Conservation (phyloP, 2,797 vertebrate species). For the Gila robusta region DNA sequence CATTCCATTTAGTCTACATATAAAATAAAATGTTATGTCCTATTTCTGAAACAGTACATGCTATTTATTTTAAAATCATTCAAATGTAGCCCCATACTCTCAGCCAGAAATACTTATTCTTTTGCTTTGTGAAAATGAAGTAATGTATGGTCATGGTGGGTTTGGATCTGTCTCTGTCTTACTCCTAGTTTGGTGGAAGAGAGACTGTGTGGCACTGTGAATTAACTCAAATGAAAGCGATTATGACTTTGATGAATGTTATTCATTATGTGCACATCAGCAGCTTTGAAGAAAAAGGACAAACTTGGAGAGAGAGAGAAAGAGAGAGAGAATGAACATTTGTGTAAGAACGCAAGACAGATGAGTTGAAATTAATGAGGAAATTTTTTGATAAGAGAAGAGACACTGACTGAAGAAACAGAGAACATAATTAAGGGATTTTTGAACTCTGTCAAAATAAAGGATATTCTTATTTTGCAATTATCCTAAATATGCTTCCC, state of each 20-base stretch:
- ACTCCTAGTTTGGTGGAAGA: constrained; percentile 58
- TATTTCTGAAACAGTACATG: neutral
- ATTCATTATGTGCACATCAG: constrained; percentile 76
- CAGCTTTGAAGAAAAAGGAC: constrained; percentile 64
- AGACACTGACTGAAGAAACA: constrained; percentile 45
- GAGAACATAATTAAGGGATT: constrained; percentile 23
- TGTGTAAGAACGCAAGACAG: constrained; percentile 30
- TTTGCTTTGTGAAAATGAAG: neutral
- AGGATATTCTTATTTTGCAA: neutral
- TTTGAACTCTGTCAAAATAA: constrained; percentile 24
- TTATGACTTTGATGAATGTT: constrained; percentile 81
- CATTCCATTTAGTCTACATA: neutral
- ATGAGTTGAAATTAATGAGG: constrained; percentile 22
- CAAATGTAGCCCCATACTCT: neutral
- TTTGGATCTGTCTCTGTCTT: constrained; percentile 39
- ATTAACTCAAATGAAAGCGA: constrained; percentile 76
- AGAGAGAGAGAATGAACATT: constrained; percentile 37
- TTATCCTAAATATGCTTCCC: neutral
- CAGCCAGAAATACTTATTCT: neutral
- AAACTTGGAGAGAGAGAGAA: constrained; percentile 63
- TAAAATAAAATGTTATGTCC: neutral
- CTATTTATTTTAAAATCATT: neutral
- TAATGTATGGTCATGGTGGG: neutral
- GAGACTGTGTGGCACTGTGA: constrained; percentile 63
- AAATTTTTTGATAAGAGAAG: constrained; percentile 26